A percentile compares a stretch with the other conserved stretches of the same genome.
Evolutionary conservation across 2,113 vertebrate genomes (phyloP).

Genomic region (Siniperca chuatsi): DNA sequence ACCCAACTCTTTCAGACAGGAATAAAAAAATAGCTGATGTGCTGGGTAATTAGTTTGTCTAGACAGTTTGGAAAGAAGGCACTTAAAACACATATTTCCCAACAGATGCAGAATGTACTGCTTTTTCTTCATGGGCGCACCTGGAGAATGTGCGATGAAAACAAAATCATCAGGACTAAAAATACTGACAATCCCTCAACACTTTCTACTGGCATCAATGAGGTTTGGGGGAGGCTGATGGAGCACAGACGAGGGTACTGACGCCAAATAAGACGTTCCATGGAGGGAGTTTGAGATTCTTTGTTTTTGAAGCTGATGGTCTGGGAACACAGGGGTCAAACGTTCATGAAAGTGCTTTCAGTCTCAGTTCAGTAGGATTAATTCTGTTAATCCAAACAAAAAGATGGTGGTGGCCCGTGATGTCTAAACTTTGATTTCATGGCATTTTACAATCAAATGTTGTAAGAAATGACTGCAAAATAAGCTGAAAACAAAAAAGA

Average conservation of each 20-base stretch:
- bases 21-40: conserved; percentile 64
- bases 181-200: conserved; percentile 59
- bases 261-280: background rate
- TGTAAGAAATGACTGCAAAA: background rate
- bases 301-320: conserved; percentile 28
- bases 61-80: conserved; percentile 80
- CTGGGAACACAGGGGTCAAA: conserved; percentile 37
- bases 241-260: background rate
- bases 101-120: conserved; percentile 53
- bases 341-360: conserved; percentile 17
- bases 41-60: conserved; percentile 82
- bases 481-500: background rate
- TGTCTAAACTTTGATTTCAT: background rate
- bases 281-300: background rate
- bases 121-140: conserved; percentile 38
- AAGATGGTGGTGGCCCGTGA: background rate
- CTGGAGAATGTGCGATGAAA: conserved; percentile 59
- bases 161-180: conserved; percentile 60
- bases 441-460: background rate
- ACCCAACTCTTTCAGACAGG: conserved; percentile 65
- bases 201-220: conserved; percentile 44
- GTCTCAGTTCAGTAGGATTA: background rate
- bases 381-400: background rate
- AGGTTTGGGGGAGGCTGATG: conserved; percentile 16
- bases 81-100: conserved; percentile 69